Conservation (phyloP, 2,888 invertebrate genomes). For the Nudaria mundana region DNA sequence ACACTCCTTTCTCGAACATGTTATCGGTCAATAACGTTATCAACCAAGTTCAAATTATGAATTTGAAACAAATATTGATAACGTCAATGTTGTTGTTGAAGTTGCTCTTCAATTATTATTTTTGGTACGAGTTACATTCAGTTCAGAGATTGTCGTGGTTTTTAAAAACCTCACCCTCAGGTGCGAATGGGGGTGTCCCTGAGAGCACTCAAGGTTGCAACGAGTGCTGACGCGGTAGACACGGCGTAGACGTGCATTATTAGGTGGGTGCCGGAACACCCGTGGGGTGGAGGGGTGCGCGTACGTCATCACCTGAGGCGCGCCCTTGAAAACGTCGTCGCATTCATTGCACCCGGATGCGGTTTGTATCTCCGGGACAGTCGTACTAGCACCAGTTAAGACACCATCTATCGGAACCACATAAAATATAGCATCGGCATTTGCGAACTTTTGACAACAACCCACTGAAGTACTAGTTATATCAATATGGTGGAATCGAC, state of each 20-base stretch:
- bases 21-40: slow-evolving; percentile 18
- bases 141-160: slow-evolving; percentile 18
- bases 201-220: slow-evolving; percentile 75
- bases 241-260: slow-evolving; percentile 81
- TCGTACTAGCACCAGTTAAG: slow-evolving; percentile 61
- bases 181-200: slow-evolving; percentile 51
- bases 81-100: too few species aligned
- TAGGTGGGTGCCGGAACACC: slow-evolving; percentile 80
- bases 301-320: slow-evolving; percentile 81
- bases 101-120: too few species aligned
- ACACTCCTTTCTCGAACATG: slow-evolving; percentile 5
- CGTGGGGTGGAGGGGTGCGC: slow-evolving; percentile 69
- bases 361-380: slow-evolving; percentile 66
- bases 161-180: slow-evolving; percentile 34
- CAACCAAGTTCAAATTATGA: slow-evolving; percentile 9
- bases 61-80: slow-evolving; percentile 6
- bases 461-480: background rate
- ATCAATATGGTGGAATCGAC: too few species aligned
- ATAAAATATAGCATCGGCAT: slow-evolving; percentile 18
- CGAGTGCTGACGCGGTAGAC: slow-evolving; percentile 78
- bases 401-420: slow-evolving; percentile 44
- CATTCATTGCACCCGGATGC: slow-evolving; percentile 81
- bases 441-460: slow-evolving; percentile 6
- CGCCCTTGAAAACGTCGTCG: slow-evolving; percentile 79
- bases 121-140: background rate